Conservation (phyloP, 2,888 invertebrate genomes). For the Xestoiulus laeticollis region DNA sequence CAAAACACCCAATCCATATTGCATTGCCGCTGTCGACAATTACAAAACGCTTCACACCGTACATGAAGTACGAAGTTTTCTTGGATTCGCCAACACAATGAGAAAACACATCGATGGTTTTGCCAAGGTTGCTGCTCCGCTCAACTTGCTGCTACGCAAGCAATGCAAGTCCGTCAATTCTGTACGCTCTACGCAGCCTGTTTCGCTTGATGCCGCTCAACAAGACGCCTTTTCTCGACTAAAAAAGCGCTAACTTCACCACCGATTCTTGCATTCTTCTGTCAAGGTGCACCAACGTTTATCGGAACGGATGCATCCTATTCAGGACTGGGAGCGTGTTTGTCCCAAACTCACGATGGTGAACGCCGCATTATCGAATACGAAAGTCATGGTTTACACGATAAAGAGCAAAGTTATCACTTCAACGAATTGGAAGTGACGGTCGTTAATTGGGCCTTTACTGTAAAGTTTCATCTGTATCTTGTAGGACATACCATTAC, state of each 20-base stretch:
- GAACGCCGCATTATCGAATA: background rate
- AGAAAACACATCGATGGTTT: background rate
- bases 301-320: constrained; percentile 44
- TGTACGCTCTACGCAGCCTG: background rate
- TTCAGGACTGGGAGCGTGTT: constrained; percentile 43
- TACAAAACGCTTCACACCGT: background rate
- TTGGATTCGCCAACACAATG: background rate
- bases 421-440: no score
- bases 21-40: background rate
- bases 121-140: background rate
- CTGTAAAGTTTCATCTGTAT: no score
- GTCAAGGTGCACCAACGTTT: background rate
- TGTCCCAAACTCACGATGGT: constrained; percentile 43
- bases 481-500: background rate
- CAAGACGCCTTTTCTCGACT: background rate
- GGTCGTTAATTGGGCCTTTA: no score
- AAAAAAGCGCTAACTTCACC: background rate
- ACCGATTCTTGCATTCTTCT: background rate
- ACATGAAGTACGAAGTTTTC: background rate
- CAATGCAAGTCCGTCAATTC: background rate
- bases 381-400: no score
- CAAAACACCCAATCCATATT: background rate
- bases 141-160: background rate
- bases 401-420: no score
- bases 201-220: background rate